Evolutionary conservation across 2,797 vertebrate genomes (phyloP), one percentile per base, ranked within the genome.

Genomic region (Darevskia nairensis): DNA sequence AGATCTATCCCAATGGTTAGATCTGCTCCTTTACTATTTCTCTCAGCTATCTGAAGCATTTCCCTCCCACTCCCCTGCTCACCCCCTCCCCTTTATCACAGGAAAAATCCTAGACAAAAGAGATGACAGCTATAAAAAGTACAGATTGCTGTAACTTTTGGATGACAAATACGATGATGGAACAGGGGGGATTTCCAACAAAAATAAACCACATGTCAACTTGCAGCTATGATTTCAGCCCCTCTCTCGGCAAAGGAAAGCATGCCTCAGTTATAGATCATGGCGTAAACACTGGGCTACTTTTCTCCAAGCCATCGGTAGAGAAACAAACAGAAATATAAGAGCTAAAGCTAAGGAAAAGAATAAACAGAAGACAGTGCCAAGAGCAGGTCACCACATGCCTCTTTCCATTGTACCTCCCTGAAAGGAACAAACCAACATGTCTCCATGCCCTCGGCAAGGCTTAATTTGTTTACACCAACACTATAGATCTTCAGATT

Each of bases 121-220:
- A 94, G 77, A 91, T 32, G 50, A 79, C 13, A 76, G 90, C 85
- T 89, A 86, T 94, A 89, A 29, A 89, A 86, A 88, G 66, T 69
- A 78, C 76, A 88, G 72, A 89, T 84, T 89, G 74, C 85, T 90
- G 85, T 90, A 92, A 80, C 84, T 88, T 90, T 0, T 0, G 84
- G 89, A 95, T 92, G 93, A 95, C 85, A 94, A 95, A 93, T 95
- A 75, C 25, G 71, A 88, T 61, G 46, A 88, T 88, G 90, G 93
- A 95, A 93, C 71, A 94, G 88, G 93, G 94, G 87, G 94, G 93
- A 93, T 91, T 93, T 92, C 76, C 84, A 90, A 93, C 92, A 93
- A 95, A 96, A 96, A 94, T 92, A 94, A 95, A 95, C 90, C 79
- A 83, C 90, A 88, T 90, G 93, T 95, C 93, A 94, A 77, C 91